Percentiles rank a stretch among this genome's conserved stretches.
These are phyloP conservation scores for Ophion costatus DNA, from an alignment of 2,888 invertebrate genomes.

Conservation along the genomic window DNA sequence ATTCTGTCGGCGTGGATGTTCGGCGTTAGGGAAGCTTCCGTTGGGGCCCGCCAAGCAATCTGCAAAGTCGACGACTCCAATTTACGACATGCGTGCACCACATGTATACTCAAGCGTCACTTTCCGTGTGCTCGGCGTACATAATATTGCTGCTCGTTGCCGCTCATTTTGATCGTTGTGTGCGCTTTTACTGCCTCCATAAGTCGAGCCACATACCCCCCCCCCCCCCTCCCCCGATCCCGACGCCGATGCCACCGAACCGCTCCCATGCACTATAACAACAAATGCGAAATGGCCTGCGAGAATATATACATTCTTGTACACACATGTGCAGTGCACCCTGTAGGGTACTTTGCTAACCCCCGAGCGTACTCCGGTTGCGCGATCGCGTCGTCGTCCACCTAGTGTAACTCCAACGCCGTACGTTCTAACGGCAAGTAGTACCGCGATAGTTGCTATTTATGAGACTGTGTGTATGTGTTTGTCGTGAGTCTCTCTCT, in stretches of 20 bases:
- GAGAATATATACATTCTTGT: background rate
- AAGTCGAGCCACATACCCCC: background rate
- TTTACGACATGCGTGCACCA: constrained; percentile 31
- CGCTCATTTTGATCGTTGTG: constrained; percentile 37
- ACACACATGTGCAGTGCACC: constrained; percentile 12
- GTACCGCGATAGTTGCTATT: constrained; percentile 41
- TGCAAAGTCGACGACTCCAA: constrained; percentile 17
- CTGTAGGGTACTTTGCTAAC: constrained; percentile 39
- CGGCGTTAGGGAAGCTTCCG: background rate
- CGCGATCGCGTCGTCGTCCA: background rate
- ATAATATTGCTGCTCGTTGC: constrained; percentile 15
- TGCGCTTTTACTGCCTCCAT: constrained; percentile 39
- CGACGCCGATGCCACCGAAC: too few species aligned
- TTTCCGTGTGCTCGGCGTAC: constrained; percentile 31
- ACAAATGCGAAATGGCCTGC: constrained; percentile 19
- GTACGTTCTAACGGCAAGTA: constrained; percentile 27
- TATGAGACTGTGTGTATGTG: constrained; percentile 41
- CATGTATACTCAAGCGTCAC: constrained; percentile 29
- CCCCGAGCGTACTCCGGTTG: constrained; percentile 22
- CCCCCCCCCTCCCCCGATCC: too few species aligned
- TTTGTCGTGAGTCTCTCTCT: background rate
- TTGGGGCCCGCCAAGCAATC: background rate
- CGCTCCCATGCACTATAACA: constrained; percentile 1
- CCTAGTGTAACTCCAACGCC: constrained; percentile 5
- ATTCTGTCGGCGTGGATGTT: background rate